Base-by-base conservation (phyloP, 1,140 invertebrate species). In the Akabosia matsudoensis region DNA sequence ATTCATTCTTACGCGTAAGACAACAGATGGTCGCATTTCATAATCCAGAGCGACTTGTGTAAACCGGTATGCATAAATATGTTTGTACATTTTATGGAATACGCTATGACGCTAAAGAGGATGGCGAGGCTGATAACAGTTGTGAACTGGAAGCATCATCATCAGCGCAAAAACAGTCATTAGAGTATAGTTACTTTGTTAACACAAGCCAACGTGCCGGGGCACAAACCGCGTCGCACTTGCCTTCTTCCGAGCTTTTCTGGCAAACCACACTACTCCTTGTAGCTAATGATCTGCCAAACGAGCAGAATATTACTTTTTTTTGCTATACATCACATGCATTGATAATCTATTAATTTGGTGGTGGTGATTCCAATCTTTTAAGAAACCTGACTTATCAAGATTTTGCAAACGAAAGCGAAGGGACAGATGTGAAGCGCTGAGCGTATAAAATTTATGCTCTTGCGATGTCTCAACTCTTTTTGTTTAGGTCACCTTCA, bases 1-100 rank as follows among this genome's bases (percentile, higher is more conserved):
- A 67, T 67, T 67, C 61, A 67, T 67, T 61, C 24, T 61, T 61
- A 4, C 3, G 54, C 3, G 4, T 4, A 61, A 13, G 54, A 67
- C 61, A 67, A 31, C 61, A 67, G 61, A 67, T 67, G 61, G 61
- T 67, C 61, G n/a, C 28, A 31, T 67, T 67, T 67, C 61, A 67
- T 67, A 67, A 67, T 67, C n/a, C 22, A 16, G 10, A 4, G 10
- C 22, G 54, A 56, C 24, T 13, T 45, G n/a, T n/a, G n/a, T n/a
- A n/a, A n/a, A n/a, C n/a, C n/a, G n/a, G n/a, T n/a, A n/a, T n/a
- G n/a, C n/a, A n/a, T n/a, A n/a, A n/a, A n/a, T n/a, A n/a, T n/a
- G n/a, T n/a, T n/a, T n/a, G n/a, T n/a, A n/a, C n/a, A n/a, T n/a
- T 56, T 56, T 56, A 56, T 56, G 54, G 13, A 22, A 56, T 56